Conservation (phyloP, 2,888 invertebrate genomes). For the Nematopogon swammerdamellus region DNA sequence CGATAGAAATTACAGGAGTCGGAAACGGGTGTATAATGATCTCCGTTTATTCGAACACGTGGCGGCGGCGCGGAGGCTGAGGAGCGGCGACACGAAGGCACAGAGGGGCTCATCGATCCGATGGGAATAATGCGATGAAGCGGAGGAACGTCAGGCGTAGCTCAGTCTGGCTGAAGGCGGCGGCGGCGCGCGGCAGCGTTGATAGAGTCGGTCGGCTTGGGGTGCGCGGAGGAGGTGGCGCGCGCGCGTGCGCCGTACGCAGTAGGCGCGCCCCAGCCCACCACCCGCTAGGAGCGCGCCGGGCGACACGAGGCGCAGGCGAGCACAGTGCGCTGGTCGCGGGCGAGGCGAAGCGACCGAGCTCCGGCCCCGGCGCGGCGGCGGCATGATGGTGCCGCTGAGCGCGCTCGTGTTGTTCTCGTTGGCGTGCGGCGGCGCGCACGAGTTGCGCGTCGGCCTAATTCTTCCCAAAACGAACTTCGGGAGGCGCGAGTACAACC, state of each 20-base stretch:
- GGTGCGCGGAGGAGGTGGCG: neutral
- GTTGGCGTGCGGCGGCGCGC: conserved; percentile 2
- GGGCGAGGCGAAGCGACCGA: neutral
- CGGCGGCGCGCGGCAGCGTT: neutral
- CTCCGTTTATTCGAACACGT: conserved; percentile 4
- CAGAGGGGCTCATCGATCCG: conserved; percentile 1
- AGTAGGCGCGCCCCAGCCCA: conserved; percentile 3
- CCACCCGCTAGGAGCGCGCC: conserved; percentile 4
- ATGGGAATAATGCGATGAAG: neutral
- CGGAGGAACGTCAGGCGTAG: neutral
- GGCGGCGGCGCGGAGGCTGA: conserved; percentile 7
- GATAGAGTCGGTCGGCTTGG: conserved; percentile 4
- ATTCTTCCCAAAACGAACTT: conserved; percentile 62
- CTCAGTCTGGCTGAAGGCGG: neutral
- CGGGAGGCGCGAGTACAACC: conserved; percentile 63
- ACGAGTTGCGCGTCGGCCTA: conserved; percentile 50
- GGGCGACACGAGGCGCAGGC: conserved; percentile 12
- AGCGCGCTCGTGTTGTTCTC: neutral
- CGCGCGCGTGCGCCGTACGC: conserved; percentile 10
- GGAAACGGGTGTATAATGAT: conserved; percentile 3
- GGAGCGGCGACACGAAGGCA: conserved; percentile 5
- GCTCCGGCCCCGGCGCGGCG: conserved; percentile 2
- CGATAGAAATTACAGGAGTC: no score
- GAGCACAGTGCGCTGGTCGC: neutral
- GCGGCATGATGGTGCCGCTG: neutral